phyloP scores from a whole-genome alignment of 2,797 vertebrate species.

The Cyclopterus lumpus region DNA sequence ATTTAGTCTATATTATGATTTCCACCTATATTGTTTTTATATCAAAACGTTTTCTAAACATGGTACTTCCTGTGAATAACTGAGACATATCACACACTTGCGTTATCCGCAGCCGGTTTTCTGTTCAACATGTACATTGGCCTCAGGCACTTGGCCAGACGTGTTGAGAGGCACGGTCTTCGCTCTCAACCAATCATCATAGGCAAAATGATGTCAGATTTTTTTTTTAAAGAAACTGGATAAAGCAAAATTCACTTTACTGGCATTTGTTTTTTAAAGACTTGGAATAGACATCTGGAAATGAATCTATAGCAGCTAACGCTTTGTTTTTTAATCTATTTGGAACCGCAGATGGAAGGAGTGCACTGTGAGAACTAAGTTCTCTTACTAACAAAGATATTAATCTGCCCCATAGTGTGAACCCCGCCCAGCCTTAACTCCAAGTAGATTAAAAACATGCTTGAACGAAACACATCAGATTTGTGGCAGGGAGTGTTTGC shows the following conservation, averaged over 20 bases:
- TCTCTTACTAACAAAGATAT: conserved; percentile 6
- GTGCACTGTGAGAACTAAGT: not conserved
- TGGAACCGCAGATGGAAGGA: conserved; percentile 20
- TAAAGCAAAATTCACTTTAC: conserved; percentile 9
- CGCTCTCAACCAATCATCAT: not conserved
- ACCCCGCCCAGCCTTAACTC: conserved; percentile 54
- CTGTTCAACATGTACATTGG: conserved; percentile 19
- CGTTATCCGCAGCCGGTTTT: conserved; percentile 42
- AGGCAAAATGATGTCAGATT: not conserved
- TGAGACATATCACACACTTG: conserved; percentile 59
- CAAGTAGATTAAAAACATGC: conserved; percentile 61
- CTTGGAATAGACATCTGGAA: conserved; percentile 30
- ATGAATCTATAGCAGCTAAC: conserved; percentile 24
- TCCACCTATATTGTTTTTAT: conserved; percentile 31
- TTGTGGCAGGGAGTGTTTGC: conserved; percentile 66
- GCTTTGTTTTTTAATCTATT: conserved; percentile 31
- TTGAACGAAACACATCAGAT: conserved; percentile 53
- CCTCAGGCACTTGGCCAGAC: not conserved
- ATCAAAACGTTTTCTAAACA: conserved; percentile 36
- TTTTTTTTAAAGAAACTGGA: conserved; percentile 43
- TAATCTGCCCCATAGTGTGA: conserved; percentile 47
- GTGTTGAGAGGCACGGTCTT: conserved; percentile 17
- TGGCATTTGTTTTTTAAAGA: conserved; percentile 9
- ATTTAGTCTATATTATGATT: conserved; percentile 38
- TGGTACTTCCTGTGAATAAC: conserved; percentile 72